Evolutionary conservation across 2,888 invertebrate species (phyloP).

Genomic region (Amaurobius ferox): DNA sequence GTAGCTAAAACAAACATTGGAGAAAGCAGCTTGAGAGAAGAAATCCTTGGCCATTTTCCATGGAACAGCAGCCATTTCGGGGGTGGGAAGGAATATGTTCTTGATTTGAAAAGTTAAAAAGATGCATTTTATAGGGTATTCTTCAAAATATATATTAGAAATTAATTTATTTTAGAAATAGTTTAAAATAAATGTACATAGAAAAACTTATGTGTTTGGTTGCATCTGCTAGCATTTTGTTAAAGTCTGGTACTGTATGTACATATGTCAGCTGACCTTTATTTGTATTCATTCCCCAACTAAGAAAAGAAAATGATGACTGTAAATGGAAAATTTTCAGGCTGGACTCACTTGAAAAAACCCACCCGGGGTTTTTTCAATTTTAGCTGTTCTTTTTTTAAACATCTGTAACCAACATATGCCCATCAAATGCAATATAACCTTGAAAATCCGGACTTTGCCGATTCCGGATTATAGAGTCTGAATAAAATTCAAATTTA

Average conservation of each 20-base stretch:
- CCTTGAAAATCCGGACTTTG: too few species aligned
- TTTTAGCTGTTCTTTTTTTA: too few species aligned
- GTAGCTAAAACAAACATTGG: neutral
- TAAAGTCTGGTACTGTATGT: constrained; percentile 7
- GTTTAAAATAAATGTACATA: neutral
- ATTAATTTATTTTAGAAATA: neutral
- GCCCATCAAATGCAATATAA: too few species aligned
- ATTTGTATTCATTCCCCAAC: constrained; percentile 32
- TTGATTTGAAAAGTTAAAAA: constrained; percentile 13
- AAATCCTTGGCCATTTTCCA: neutral
- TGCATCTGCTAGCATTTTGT: constrained; percentile 11
- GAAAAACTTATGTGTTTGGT: constrained; percentile 27
- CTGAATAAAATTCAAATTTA: too few species aligned
- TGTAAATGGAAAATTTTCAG: neutral
- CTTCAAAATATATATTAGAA: too few species aligned
- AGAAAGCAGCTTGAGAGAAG: neutral
- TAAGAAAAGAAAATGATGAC: neutral
- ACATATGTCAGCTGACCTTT: constrained; percentile 10
- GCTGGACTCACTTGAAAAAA: too few species aligned
- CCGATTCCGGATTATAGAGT: too few species aligned
- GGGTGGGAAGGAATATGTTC: constrained; percentile 14
- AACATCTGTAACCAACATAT: too few species aligned
- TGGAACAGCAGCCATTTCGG: constrained; percentile 3
- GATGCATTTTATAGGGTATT: too few species aligned
- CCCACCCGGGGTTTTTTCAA: too few species aligned